Conservation (phyloP, 2,797 vertebrate genomes). For the Rhinophrynus dorsalis region DNA sequence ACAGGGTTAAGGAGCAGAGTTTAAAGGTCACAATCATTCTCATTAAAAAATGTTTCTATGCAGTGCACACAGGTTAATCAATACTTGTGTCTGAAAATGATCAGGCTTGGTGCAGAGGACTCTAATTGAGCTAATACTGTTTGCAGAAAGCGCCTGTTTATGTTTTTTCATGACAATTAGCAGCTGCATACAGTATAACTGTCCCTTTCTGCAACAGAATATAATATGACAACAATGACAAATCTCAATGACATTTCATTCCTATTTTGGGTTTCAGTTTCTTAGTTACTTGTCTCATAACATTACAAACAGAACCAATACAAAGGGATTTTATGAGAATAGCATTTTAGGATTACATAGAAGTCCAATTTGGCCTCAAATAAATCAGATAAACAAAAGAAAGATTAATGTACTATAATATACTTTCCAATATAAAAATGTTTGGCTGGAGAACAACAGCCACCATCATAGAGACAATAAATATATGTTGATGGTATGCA, state of each 20-base stretch:
- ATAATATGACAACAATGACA: conserved; percentile 52
- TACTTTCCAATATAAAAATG: too few relatives aligned
- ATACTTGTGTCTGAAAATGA: conserved; percentile 69
- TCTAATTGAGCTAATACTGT: conserved; percentile 68
- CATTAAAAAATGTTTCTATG: conserved; percentile 69
- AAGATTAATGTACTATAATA: too few relatives aligned
- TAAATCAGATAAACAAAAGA: too few relatives aligned
- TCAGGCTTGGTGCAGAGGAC: conserved; percentile 64
- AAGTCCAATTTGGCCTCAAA: too few relatives aligned
- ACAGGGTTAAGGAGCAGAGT: conserved; percentile 66
- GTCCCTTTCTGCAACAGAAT: conserved; percentile 55
- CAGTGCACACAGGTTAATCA: conserved; percentile 64
- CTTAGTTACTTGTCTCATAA: background rate
- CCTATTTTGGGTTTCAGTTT: conserved; percentile 26
- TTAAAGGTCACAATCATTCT: conserved; percentile 66
- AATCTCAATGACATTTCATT: conserved; percentile 61
- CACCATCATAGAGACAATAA: too few relatives aligned
- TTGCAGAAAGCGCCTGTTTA: conserved; percentile 59
- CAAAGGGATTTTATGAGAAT: too few relatives aligned
- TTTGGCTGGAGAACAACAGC: too few relatives aligned
- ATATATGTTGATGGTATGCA: too few relatives aligned
- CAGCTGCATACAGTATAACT: conserved; percentile 50
- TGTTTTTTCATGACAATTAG: conserved; percentile 60
- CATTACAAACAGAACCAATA: background rate
- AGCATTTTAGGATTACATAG: too few relatives aligned